A percentile compares a stretch with the other conserved stretches of the same genome.
phyloP scores from a whole-genome alignment of 2,113 vertebrate genomes.

The Lipophrys pholis region DNA sequence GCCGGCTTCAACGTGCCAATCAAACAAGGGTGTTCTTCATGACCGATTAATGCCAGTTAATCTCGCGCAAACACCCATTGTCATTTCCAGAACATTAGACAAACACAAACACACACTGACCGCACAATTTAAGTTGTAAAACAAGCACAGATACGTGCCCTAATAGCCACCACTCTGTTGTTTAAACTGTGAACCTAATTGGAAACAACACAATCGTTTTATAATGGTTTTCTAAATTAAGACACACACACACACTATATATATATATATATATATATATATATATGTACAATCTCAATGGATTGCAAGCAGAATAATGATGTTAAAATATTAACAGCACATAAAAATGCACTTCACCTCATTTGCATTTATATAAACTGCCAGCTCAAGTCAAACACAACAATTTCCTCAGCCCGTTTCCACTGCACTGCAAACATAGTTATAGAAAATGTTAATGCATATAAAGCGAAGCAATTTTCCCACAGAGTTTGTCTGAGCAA shows the following conservation, averaged over 20 bases:
- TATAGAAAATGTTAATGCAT: neutral
- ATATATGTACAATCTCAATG: neutral
- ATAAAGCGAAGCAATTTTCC: neutral
- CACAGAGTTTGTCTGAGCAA: neutral
- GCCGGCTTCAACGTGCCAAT: neutral
- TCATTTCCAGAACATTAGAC: neutral
- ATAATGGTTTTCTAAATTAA: neutral
- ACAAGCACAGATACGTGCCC: neutral
- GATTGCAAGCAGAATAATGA: neutral
- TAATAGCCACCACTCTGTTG: neutral
- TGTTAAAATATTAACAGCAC: conserved; percentile 13
- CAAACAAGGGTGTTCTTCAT: neutral
- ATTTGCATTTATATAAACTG: conserved; percentile 3
- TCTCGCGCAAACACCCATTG: neutral
- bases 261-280: neutral
- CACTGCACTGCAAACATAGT: neutral
- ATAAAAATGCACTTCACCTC: conserved; percentile 4
- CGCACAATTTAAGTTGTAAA: too few species aligned
- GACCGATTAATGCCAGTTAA: neutral
- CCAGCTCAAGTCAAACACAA: neutral
- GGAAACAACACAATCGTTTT: neutral
- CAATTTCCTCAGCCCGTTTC: neutral
- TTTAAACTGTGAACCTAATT: neutral
- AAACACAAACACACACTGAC: neutral
- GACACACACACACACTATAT: neutral